Percentiles rank a stretch among this genome's conserved stretches.
phyloP scores from a whole-genome alignment of 2,113 vertebrate genomes.

The Solea senegalensis region DNA sequence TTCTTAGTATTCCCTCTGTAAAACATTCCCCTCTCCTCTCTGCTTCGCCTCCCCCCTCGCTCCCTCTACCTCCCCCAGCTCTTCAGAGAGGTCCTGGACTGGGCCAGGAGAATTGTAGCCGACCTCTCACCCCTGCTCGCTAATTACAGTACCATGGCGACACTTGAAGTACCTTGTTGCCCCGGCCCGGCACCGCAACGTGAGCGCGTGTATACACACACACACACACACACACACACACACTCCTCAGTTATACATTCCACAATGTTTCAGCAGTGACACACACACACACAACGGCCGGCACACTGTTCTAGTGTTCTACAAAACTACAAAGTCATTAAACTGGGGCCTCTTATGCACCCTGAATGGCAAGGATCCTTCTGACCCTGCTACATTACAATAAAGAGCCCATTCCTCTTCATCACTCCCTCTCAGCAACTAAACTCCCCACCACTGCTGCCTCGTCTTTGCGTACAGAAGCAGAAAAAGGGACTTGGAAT shows the following conservation, averaged over 20 bases:
- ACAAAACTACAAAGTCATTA: slow-evolving; percentile 81
- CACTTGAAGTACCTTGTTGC: slow-evolving; percentile 88
- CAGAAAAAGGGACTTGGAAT: slow-evolving; percentile 36
- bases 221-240: slow-evolving; percentile 23
- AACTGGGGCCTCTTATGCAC: slow-evolving; percentile 86
- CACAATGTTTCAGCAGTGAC: slow-evolving; percentile 25
- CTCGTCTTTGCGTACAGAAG: slow-evolving; percentile 61
- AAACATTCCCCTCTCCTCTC: slow-evolving; percentile 55
- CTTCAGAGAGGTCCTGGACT: slow-evolving; percentile 86
- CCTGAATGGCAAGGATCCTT: slow-evolving; percentile 76
- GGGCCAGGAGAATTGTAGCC: slow-evolving; percentile 84
- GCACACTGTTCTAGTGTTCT: too few species aligned
- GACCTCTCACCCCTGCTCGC: slow-evolving; percentile 89
- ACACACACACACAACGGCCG: neutral
- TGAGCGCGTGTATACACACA: slow-evolving; percentile 33
- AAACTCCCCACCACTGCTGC: slow-evolving; percentile 37
- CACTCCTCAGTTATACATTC: slow-evolving; percentile 20
- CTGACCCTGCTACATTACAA: slow-evolving; percentile 75
- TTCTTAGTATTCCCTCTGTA: slow-evolving; percentile 46
- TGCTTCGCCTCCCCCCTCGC: slow-evolving; percentile 15
- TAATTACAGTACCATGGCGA: slow-evolving; percentile 95
- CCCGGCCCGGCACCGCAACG: slow-evolving; percentile 22
- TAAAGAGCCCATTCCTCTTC: slow-evolving; percentile 39
- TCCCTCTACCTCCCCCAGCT: slow-evolving; percentile 55
- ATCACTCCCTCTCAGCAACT: slow-evolving; percentile 41